Evolutionary conservation across 1,140 invertebrate genomes (phyloP), one percentile per base, ranked within the genome.

Genomic region (Heliothis virescens): DNA sequence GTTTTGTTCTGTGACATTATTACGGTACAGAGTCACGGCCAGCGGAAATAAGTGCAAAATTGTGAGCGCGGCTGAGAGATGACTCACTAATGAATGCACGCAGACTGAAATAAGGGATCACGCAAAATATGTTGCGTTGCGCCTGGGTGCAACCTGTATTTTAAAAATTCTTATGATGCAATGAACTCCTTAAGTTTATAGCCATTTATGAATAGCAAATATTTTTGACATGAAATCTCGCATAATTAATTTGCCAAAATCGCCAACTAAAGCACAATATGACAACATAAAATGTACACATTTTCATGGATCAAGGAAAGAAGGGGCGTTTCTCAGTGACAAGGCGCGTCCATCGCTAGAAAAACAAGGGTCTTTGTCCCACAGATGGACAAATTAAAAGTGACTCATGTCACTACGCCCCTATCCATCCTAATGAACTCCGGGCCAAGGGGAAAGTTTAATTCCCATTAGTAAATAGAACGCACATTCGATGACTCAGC

Each of bases 1-100:
- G 67, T 71, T 74, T 76, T 71, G 79, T 80, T 75, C 21, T 13
- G 52, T 63, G 59, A 52, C 62, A 65, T 47, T 60, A 75, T 80
- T 81, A 55, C 60, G 50, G 29, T 75, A 72, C 79, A 71, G 59
- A 76, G 65, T 73, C 80, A 81, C 71, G 79, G 71, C 62, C 79
- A 74, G 62, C 67, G 55, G 72, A 74, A 74, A 74, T 74, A 62
- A 59, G 55, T 74, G 34, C 29, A 47, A 65, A 77, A 16, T 34
- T 78, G 52, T 50, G 21, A 59, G 73, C 62, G 15, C 10, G 2
- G 21, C 21, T 63, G 15, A 47, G 73, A 76, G 57, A 18, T 60
- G 77, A 79, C 48, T 79, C 77, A 72, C 34, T 79, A 62, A 34
- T 65, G 75, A 77, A 72, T 57, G 67, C 67, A 71, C 26, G 34